Conservation (phyloP, 2,797 vertebrate species). For the Peromyscus attwateri region DNA sequence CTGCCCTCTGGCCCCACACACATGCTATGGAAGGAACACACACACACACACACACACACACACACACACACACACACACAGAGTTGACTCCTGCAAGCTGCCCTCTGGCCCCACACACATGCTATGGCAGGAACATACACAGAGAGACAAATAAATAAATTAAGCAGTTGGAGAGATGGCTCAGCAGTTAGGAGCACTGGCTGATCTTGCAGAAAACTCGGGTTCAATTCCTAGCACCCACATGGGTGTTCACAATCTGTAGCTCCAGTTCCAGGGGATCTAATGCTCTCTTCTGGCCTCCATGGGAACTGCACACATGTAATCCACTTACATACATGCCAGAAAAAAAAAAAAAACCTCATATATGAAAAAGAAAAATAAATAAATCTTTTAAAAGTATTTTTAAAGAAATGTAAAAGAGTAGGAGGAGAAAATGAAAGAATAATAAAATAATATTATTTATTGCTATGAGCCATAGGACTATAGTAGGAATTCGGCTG, state of each 20-base stretch:
- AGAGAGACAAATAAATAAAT: background rate
- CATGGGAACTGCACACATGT: background rate
- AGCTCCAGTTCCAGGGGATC: too few species aligned
- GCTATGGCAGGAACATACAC: too few species aligned
- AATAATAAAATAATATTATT: constrained; percentile 12
- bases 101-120: background rate
- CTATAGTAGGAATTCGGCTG: too few species aligned
- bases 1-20: background rate
- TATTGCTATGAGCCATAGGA: too few species aligned
- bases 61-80: background rate
- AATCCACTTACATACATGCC: background rate
- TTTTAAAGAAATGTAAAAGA: background rate
- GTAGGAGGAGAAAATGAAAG: background rate
- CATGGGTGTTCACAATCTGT: background rate
- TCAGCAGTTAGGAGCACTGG: background rate
- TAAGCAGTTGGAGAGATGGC: background rate
- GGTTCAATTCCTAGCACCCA: background rate
- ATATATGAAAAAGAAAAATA: background rate
- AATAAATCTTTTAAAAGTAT: background rate
- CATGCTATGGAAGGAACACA: background rate
- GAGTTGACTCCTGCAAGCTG: background rate
- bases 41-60: background rate
- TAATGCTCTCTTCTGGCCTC: background rate
- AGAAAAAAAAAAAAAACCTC: too few species aligned
- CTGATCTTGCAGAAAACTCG: background rate